A percentile compares a stretch with the other conserved stretches of the same genome.
These are phyloP conservation scores for Papilio gigon DNA, from an alignment of 2,888 invertebrate genomes.

Conservation along the genomic window DNA sequence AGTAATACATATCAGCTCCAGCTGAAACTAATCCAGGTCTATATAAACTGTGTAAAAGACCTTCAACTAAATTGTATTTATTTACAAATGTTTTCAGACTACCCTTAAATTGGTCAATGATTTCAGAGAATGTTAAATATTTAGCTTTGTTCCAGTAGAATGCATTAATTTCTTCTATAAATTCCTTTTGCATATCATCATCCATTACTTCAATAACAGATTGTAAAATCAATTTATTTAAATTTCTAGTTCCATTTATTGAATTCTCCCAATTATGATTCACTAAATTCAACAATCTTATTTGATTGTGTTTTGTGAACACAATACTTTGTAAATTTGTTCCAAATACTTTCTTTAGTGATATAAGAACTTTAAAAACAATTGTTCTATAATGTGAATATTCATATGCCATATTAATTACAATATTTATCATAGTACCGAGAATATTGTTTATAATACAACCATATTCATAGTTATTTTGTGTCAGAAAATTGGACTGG, in stretches of 20 bases:
- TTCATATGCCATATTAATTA: conserved; percentile 67
- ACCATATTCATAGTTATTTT: conserved; percentile 43
- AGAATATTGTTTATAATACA: conserved; percentile 50
- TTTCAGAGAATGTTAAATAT: conserved; percentile 80
- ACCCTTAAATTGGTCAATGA: conserved; percentile 61
- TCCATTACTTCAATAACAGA: conserved; percentile 60
- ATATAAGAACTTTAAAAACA: conserved; percentile 75
- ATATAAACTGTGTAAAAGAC: conserved; percentile 69
- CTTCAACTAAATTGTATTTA: conserved; percentile 60
- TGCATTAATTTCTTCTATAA: conserved; percentile 62
- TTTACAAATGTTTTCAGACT: conserved; percentile 47
- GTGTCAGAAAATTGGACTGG: conserved; percentile 66
- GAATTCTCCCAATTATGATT: conserved; percentile 85
- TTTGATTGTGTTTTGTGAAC: conserved; percentile 59
- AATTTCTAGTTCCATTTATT: conserved; percentile 80
- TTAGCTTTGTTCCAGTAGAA: conserved; percentile 84
- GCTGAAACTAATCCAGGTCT: conserved; percentile 82
- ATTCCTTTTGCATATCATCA: conserved; percentile 52
- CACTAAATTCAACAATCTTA: conserved; percentile 73
- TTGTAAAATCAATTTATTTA: conserved; percentile 77
- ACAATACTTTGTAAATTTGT: conserved; percentile 60
- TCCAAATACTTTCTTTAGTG: conserved; percentile 68
- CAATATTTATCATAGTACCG: conserved; percentile 57
- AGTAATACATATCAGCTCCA: conserved; percentile 83
- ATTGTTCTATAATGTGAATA: conserved; percentile 81